phyloP scores from a whole-genome alignment of 2,888 invertebrate species.

The Mythimna ferrago region DNA sequence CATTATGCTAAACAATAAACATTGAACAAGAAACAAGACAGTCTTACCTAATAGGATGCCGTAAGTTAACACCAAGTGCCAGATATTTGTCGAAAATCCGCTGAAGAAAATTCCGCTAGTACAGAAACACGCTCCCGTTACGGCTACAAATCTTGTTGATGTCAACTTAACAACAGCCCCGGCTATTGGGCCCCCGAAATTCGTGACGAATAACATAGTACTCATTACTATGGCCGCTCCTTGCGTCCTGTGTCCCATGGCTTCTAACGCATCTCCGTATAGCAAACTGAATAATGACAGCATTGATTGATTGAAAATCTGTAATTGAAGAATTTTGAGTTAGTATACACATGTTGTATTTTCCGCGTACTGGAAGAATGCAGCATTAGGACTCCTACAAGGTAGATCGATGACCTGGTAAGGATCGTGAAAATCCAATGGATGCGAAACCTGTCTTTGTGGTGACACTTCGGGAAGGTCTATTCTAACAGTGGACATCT shows the following conservation, averaged over 20 bases:
- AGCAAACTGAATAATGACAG: constrained; percentile 93
- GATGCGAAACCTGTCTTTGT: too few relatives aligned
- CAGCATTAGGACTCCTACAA: too few relatives aligned
- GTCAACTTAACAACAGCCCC: constrained; percentile 92
- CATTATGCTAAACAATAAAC: constrained; percentile 53
- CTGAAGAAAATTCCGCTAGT: constrained; percentile 86
- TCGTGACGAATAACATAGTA: constrained; percentile 92
- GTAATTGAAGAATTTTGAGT: constrained; percentile 65
- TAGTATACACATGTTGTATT: not conserved
- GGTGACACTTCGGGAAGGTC: too few relatives aligned
- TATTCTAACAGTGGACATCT: too few relatives aligned
- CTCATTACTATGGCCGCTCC: constrained; percentile 93
- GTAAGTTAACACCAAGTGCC: constrained; percentile 85
- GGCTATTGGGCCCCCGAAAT: constrained; percentile 93
- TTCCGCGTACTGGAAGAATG: too few relatives aligned
- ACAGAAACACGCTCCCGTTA: constrained; percentile 81
- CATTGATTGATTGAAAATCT: constrained; percentile 94
- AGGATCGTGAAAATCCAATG: too few relatives aligned
- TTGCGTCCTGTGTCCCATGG: constrained; percentile 92
- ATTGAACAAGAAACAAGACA: constrained; percentile 53
- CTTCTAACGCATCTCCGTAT: constrained; percentile 92
- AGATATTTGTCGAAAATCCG: constrained; percentile 84
- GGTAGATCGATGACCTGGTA: too few relatives aligned
- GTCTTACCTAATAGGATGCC: constrained; percentile 86
- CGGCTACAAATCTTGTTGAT: constrained; percentile 84